Conservation (phyloP, 2,113 vertebrate species). For the Malurus alboscapulatus region DNA sequence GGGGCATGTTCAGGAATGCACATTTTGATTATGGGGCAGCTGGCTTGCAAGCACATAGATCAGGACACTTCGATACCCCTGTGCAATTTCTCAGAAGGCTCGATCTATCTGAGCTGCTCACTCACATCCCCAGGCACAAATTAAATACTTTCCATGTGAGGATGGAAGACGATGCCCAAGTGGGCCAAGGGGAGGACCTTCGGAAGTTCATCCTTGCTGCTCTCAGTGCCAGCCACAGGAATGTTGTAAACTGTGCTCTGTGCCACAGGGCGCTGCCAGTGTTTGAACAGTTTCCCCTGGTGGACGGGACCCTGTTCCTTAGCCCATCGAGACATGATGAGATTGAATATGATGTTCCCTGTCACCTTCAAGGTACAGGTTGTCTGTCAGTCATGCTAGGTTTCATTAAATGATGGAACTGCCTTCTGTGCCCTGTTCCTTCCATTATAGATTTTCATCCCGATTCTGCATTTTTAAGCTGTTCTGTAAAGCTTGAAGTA, state of each 20-base stretch:
- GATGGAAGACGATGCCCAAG: conserved; percentile 97
- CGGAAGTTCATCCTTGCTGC: conserved; percentile 97
- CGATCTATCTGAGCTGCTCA: conserved; percentile 94
- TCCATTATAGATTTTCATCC: conserved; percentile 4
- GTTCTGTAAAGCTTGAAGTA: background rate
- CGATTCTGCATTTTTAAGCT: background rate
- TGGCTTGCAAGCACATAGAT: conserved; percentile 80
- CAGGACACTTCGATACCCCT: conserved; percentile 79
- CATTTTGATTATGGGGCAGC: conserved; percentile 83
- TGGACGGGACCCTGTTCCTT: conserved; percentile 96
- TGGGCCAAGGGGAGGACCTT: conserved; percentile 96
- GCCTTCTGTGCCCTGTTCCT: background rate
- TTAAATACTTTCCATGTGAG: conserved; percentile 97
- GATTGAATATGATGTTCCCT: conserved; percentile 97
- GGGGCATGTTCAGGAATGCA: conserved; percentile 73
- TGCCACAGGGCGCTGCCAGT: conserved; percentile 92
- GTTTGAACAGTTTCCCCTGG: conserved; percentile 96
- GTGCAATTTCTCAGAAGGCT: conserved; percentile 95
- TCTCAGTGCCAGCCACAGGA: conserved; percentile 94
- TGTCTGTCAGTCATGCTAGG: conserved; percentile 63
- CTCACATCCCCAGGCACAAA: conserved; percentile 94
- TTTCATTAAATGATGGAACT: conserved; percentile 29
- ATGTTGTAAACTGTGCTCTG: conserved; percentile 95
- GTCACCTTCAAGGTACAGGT: conserved; percentile 96
- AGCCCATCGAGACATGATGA: conserved; percentile 96